These are phyloP conservation scores for Brachypodius melanocephalos DNA, from an alignment of 2,113 vertebrate genomes.

Conservation along the genomic window DNA sequence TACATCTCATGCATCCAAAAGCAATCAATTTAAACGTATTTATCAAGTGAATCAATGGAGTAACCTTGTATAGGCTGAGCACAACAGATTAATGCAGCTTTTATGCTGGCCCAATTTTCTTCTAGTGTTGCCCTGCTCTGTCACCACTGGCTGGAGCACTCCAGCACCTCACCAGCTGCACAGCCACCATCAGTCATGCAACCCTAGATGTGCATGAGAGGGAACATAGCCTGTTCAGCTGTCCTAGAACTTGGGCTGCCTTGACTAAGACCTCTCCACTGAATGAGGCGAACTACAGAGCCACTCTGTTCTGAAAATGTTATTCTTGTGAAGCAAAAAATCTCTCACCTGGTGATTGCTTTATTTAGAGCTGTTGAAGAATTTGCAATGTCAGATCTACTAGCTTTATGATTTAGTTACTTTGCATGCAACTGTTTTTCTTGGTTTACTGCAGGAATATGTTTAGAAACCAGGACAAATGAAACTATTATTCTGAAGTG, in stretches of 20 bases:
- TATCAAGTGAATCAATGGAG: background rate
- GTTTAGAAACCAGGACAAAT: background rate
- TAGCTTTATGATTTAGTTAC: background rate
- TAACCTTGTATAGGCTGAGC: background rate
- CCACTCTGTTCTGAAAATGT: background rate
- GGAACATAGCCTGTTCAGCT: background rate
- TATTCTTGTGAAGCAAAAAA: background rate
- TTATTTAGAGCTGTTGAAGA: background rate
- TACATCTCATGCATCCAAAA: background rate
- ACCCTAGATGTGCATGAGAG: rapidly evolving
- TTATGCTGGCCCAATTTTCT: background rate
- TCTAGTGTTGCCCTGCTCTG: background rate
- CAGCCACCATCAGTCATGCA: rapidly evolving
- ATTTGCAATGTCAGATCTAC: background rate
- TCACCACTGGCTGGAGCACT: background rate
- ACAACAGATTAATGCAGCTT: background rate
- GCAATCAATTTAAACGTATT: background rate
- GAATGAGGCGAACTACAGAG: background rate
- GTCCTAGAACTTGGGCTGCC: background rate
- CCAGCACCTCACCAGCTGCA: background rate
- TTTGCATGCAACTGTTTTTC: background rate
- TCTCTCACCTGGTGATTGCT: background rate
- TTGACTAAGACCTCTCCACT: background rate
- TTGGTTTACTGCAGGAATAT: background rate
- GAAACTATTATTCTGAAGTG: background rate